Conservation (phyloP, 64 coral and sea anemone species). For the Anthopleura sola region DNA sequence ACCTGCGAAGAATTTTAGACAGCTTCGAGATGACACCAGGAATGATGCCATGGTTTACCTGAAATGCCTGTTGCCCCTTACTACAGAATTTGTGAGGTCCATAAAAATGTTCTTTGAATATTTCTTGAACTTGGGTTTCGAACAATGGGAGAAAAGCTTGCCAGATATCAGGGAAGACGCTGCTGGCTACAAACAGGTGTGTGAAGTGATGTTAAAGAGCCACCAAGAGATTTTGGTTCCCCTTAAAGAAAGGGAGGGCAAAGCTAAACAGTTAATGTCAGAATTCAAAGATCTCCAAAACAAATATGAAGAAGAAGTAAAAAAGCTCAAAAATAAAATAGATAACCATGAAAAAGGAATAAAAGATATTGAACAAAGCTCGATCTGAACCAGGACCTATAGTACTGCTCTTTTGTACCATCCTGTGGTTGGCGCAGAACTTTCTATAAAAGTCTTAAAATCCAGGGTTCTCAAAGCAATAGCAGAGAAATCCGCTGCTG, state of each 20-base stretch:
- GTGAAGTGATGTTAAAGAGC: constrained; percentile 7
- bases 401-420: too few species aligned
- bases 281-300: too few species aligned
- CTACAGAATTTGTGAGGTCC: background rate
- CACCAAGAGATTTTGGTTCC: constrained; percentile 34
- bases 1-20: too few species aligned
- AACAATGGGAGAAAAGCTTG: constrained; percentile 22
- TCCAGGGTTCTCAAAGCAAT: too few species aligned
- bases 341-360: background rate
- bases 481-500: too few species aligned
- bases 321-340: background rate
- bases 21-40: too few species aligned
- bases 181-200: constrained; percentile 11
- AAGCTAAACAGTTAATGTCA: constrained; percentile 24
- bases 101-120: constrained; percentile 10
- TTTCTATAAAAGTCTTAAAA: too few species aligned
- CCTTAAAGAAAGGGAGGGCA: constrained; percentile 22
- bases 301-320: too few species aligned
- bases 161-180: constrained; percentile 17
- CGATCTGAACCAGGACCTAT: background rate
- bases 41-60: constrained; percentile 24
- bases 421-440: too few species aligned
- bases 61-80: background rate
- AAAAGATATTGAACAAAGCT: background rate
- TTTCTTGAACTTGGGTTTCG: constrained; percentile 1